phyloP scores from a whole-genome alignment of 2,113 vertebrate species.

The Ranitomeya imitator region DNA sequence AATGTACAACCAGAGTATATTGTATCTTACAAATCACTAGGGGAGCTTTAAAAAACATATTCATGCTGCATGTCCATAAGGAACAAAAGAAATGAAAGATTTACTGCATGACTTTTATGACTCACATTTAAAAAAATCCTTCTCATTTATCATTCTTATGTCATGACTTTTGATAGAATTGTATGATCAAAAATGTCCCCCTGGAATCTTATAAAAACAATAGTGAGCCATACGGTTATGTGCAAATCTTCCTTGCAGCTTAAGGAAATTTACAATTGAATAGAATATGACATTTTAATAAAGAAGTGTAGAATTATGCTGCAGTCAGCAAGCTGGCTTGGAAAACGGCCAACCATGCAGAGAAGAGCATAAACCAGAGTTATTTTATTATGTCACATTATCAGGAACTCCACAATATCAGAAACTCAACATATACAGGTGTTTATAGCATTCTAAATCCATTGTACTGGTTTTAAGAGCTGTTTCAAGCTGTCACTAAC shows the following conservation, averaged over 20 bases:
- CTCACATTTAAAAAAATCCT: background rate
- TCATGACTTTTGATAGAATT: constrained; percentile 41
- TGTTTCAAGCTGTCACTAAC: background rate
- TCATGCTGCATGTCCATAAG: background rate
- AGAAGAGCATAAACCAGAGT: constrained; percentile 60
- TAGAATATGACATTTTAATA: constrained; percentile 67
- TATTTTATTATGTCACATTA: constrained; percentile 50
- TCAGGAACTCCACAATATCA: background rate
- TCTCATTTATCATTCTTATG: constrained; percentile 30
- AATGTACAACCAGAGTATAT: background rate
- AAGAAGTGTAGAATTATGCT: constrained; percentile 65
- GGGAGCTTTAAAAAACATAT: background rate
- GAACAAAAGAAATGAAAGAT: background rate
- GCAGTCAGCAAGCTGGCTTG: constrained; percentile 61
- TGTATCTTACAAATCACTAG: background rate
- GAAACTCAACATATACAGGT: background rate
- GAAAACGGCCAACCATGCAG: constrained; percentile 60
- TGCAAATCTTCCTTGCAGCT: constrained; percentile 60
- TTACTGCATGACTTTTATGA: background rate
- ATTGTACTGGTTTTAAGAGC: background rate
- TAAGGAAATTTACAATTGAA: constrained; percentile 64
- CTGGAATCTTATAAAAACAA: constrained; percentile 62
- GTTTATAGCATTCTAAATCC: background rate
- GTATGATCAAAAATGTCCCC: constrained; percentile 45
- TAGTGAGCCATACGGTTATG: constrained; percentile 56